Evolutionary conservation across 2,113 vertebrate genomes (phyloP).

Genomic region (Promerops cafer): DNA sequence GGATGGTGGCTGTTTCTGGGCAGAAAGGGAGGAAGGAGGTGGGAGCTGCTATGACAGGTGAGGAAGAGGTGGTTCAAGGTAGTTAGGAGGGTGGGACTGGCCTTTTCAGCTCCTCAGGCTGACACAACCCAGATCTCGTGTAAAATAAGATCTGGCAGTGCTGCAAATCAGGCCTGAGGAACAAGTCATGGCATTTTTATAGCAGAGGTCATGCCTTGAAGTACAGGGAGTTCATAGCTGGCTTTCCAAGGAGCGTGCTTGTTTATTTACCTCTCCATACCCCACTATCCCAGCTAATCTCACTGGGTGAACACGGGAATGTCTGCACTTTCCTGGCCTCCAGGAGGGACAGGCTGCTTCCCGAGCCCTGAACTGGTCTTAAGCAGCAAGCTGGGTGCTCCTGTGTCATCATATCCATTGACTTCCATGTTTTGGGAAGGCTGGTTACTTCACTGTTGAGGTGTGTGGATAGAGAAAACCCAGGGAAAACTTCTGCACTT

Average conservation of each 20-base stretch:
- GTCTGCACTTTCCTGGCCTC: background rate
- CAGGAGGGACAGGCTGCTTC: background rate
- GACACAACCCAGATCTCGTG: background rate
- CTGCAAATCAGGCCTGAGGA: background rate
- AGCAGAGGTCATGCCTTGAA: background rate
- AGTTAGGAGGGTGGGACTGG: background rate
- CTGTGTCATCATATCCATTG: background rate
- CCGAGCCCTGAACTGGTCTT: background rate
- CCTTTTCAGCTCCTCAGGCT: background rate
- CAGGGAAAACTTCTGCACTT: background rate
- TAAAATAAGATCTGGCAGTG: background rate
- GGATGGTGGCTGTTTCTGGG: background rate
- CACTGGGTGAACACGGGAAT: accelerated
- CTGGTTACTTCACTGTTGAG: background rate
- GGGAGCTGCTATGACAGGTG: background rate
- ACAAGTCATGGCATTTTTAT: background rate
- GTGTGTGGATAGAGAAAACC: background rate
- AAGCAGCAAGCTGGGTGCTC: background rate
- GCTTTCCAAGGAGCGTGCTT: background rate
- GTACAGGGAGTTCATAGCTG: background rate
- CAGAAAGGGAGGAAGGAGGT: background rate
- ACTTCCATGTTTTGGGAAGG: background rate
- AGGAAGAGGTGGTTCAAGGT: background rate
- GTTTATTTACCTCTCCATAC: background rate
- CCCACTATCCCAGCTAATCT: background rate